These are phyloP conservation scores for Neodon shergylaensis DNA, from an alignment of 2,113 vertebrate species.

Conservation along the genomic window DNA sequence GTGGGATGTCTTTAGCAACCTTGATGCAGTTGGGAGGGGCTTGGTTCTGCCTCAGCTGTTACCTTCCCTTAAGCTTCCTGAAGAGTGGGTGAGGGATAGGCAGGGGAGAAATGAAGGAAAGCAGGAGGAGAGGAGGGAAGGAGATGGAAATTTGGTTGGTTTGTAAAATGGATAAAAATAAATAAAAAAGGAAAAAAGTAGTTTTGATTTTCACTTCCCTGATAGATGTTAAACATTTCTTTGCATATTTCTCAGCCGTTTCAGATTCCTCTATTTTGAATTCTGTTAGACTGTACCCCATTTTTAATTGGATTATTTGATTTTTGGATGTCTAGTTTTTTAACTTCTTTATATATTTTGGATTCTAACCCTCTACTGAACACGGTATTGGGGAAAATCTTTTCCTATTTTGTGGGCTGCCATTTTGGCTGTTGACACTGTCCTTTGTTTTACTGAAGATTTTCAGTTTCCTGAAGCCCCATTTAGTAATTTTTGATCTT, in stretches of 20 bases:
- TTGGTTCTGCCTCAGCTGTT: too few relatives aligned
- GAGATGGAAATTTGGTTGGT: too few relatives aligned
- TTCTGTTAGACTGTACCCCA: neutral
- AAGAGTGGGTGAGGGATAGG: too few relatives aligned
- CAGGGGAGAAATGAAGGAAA: too few relatives aligned
- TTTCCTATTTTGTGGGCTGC: neutral
- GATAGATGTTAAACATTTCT: neutral
- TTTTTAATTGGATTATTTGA: neutral
- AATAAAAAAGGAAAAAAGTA: too few relatives aligned
- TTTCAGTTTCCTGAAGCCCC: neutral
- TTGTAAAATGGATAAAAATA: too few relatives aligned
- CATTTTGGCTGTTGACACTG: neutral
- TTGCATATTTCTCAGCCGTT: neutral
- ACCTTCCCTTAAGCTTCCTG: too few relatives aligned
- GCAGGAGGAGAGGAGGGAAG: too few relatives aligned
- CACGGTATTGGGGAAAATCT: neutral
- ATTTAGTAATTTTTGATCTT: neutral
- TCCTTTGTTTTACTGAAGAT: neutral
- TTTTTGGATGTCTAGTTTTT: neutral
- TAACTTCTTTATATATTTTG: neutral
- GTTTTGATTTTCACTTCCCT: neutral
- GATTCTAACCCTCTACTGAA: neutral
- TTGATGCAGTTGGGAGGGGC: too few relatives aligned
- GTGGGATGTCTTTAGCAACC: too few relatives aligned
- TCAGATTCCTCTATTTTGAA: neutral